Percentiles rank a stretch among this genome's conserved stretches.
These are phyloP conservation scores for Aphelenchoides fujianensis DNA, from an alignment of 1,140 invertebrate species.

Conservation along the genomic window DNA sequence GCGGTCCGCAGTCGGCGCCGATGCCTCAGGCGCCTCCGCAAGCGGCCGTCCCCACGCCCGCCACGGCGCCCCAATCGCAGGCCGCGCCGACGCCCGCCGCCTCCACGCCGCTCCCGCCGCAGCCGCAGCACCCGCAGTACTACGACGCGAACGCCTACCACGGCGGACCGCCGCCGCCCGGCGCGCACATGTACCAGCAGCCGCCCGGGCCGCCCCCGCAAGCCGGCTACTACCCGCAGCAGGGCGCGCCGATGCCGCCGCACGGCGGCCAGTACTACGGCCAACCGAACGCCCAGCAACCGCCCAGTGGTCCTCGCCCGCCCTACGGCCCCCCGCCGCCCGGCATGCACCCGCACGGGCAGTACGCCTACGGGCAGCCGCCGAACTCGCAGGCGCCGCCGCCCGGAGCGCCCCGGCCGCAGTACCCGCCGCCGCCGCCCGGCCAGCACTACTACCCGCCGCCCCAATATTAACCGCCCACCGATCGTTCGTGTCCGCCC, in stretches of 20 bases:
- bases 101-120: slow-evolving; percentile 1
- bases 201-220: too few species aligned
- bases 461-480: slow-evolving; percentile 21
- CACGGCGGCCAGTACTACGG: slow-evolving; percentile 15
- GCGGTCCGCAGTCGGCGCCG: background rate
- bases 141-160: too few species aligned
- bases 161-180: too few species aligned
- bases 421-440: background rate
- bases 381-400: slow-evolving; percentile 7
- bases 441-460: slow-evolving; percentile 29
- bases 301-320: background rate
- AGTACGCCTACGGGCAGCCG: background rate
- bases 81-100: slow-evolving; percentile 10
- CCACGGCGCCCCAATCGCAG: slow-evolving; percentile 35
- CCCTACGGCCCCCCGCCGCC: background rate
- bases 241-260: too few species aligned
- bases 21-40: slow-evolving; percentile 26
- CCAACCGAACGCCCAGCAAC: background rate
- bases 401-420: slow-evolving; percentile 23
- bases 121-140: too few species aligned
- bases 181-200: too few species aligned
- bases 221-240: too few species aligned
- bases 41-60: slow-evolving; percentile 19
- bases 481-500: too few species aligned
- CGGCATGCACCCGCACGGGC: background rate